These are phyloP conservation scores for Machimus atricapillus DNA, from an alignment of 2,888 invertebrate genomes.

Conservation along the genomic window DNA sequence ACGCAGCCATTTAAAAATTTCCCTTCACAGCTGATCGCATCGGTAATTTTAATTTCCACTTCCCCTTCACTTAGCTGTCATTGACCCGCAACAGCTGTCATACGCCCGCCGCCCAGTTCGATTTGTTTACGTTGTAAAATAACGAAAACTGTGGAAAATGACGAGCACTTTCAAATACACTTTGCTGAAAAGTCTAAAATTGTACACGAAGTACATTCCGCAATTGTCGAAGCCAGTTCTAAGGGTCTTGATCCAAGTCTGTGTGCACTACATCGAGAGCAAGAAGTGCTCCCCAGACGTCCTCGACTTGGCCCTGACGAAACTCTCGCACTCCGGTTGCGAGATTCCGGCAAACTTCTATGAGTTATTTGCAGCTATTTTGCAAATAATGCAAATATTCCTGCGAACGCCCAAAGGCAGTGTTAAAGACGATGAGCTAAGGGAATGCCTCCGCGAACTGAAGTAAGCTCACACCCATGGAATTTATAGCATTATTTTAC, in stretches of 20 bases:
- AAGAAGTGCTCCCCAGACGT: constrained; percentile 60
- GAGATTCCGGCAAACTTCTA: constrained; percentile 63
- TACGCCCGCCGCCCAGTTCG: background rate
- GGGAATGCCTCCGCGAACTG: constrained; percentile 63
- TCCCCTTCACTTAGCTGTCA: background rate
- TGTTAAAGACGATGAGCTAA: constrained; percentile 63
- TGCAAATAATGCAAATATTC: constrained; percentile 64
- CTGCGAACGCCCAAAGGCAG: constrained; percentile 61
- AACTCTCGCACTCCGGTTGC: constrained; percentile 59
- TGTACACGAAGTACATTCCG: constrained; percentile 57
- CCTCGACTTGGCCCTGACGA: constrained; percentile 59
- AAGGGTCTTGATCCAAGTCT: constrained; percentile 61
- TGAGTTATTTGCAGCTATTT: constrained; percentile 64
- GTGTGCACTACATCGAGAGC: constrained; percentile 61
- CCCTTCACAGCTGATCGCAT: background rate
- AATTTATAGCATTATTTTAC: background rate
- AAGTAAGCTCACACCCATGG: constrained; percentile 53
- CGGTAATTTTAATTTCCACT: background rate
- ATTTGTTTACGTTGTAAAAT: background rate
- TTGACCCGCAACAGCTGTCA: background rate
- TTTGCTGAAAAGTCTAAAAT: constrained; percentile 56
- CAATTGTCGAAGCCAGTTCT: constrained; percentile 60
- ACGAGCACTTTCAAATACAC: constrained; percentile 58
- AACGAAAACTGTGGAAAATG: constrained; percentile 51
- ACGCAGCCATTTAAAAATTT: background rate